These are phyloP conservation scores for Hyperoodon ampullatus DNA, from an alignment of 2,113 vertebrate species.

Conservation along the genomic window DNA sequence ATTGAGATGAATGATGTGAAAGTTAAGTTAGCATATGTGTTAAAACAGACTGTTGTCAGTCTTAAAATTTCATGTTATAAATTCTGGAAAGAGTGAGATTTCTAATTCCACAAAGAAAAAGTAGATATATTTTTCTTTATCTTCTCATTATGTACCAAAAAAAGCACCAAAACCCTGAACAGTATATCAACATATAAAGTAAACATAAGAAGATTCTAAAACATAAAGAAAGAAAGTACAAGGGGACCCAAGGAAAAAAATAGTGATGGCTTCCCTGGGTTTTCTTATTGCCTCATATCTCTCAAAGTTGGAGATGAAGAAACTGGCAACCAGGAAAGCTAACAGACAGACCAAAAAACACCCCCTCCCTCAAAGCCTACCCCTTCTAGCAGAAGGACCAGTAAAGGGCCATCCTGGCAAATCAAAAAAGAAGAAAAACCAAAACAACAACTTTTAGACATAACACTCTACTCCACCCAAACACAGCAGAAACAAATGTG, in stretches of 20 bases:
- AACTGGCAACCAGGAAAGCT: background rate
- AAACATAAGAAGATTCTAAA: background rate
- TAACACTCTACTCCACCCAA: background rate
- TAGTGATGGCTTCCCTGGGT: too few relatives aligned
- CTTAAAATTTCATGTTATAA: background rate
- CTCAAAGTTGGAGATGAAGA: background rate
- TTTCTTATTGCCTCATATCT: background rate
- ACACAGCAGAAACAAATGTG: background rate
- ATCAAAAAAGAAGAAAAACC: background rate
- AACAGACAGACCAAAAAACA: background rate
- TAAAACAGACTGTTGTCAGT: background rate
- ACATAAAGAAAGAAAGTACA: background rate
- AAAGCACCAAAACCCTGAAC: background rate
- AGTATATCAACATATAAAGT: background rate
- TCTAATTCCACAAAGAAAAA: background rate
- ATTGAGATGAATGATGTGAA: background rate
- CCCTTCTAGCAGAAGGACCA: background rate
- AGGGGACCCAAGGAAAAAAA: background rate
- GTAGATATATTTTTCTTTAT: background rate
- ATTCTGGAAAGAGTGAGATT: background rate
- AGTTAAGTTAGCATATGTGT: background rate
- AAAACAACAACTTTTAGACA: background rate
- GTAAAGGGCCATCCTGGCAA: background rate
- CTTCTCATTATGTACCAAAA: background rate
- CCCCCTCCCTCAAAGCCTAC: fast-evolving